Evolutionary conservation across 2,113 vertebrate species (phyloP).

Genomic region (Leuciscus idus): DNA sequence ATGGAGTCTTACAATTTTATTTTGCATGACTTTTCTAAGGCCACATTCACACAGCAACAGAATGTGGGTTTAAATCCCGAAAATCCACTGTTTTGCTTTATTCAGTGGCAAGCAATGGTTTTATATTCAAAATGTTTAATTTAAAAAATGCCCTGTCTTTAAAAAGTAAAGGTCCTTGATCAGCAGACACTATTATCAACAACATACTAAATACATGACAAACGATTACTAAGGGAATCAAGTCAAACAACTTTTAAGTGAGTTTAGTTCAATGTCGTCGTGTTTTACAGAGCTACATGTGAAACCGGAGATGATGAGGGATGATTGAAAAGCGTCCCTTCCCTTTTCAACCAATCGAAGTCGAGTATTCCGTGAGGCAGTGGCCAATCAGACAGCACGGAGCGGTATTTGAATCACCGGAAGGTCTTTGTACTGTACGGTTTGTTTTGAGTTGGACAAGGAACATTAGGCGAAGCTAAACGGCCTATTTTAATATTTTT

Average conservation of each 20-base stretch:
- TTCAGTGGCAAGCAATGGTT: background rate
- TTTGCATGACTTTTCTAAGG: background rate
- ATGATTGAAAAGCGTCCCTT: background rate
- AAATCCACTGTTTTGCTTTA: background rate
- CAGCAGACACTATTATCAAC: background rate
- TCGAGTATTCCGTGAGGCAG: background rate
- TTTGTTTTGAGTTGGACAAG: background rate
- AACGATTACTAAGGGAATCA: background rate
- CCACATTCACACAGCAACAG: background rate
- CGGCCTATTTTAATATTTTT: background rate
- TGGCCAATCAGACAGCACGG: slow-evolving; percentile 67
- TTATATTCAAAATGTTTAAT: background rate
- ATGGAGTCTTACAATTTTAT: background rate
- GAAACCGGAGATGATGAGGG: background rate
- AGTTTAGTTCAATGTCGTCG: background rate
- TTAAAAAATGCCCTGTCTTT: background rate
- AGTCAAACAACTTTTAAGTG: background rate
- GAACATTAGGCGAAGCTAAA: background rate
- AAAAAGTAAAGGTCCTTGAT: background rate
- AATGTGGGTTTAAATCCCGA: background rate
- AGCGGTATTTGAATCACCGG: slow-evolving; percentile 73
- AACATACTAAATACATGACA: background rate
- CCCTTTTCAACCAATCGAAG: slow-evolving; percentile 56
- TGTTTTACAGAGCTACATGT: background rate
- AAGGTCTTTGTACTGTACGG: background rate